Percentiles rank a stretch among this genome's conserved stretches.
Conservation (phyloP, 1,140 invertebrate species). For the Caerostris extrusa region DNA sequence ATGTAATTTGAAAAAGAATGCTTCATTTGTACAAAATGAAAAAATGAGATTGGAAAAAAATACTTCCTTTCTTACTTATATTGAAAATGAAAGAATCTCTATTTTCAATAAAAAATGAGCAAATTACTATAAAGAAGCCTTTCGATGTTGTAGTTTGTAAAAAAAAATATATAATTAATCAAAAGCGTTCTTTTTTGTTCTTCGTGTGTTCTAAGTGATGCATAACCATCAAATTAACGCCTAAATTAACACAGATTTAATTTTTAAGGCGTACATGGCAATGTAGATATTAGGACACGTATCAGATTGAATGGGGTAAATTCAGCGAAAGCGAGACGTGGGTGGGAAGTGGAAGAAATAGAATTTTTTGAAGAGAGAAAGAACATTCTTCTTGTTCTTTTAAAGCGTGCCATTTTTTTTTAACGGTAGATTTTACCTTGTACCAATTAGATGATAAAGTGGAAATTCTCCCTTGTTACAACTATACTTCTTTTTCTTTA, state of each 20-base stretch:
- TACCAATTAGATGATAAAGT: not conserved
- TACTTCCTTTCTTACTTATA: too few species aligned
- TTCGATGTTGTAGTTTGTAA: too few species aligned
- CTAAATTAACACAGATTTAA: not conserved
- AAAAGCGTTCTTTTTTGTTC: not conserved
- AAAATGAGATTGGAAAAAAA: too few species aligned
- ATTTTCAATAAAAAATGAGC: not conserved
- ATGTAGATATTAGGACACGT: not conserved
- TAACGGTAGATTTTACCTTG: not conserved
- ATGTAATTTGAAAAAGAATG: too few species aligned
- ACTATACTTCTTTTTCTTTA: not conserved
- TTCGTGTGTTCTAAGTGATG: not conserved
- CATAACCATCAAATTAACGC: not conserved
- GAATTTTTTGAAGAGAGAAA: not conserved
- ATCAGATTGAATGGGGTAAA: not conserved
- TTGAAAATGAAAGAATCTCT: not conserved
- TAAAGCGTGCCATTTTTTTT: not conserved
- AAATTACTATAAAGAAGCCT: not conserved
- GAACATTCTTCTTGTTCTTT: too few species aligned
- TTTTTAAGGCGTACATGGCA: not conserved
- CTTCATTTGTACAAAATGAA: too few species aligned
- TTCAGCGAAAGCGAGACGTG: not conserved
- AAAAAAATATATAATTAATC: too few species aligned
- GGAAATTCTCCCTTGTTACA: not conserved
- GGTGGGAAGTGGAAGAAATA: not conserved